Evolutionary conservation across 2,888 invertebrate species (phyloP), one percentile per base, ranked within the genome.

Genomic region (Drosophila rellima): DNA sequence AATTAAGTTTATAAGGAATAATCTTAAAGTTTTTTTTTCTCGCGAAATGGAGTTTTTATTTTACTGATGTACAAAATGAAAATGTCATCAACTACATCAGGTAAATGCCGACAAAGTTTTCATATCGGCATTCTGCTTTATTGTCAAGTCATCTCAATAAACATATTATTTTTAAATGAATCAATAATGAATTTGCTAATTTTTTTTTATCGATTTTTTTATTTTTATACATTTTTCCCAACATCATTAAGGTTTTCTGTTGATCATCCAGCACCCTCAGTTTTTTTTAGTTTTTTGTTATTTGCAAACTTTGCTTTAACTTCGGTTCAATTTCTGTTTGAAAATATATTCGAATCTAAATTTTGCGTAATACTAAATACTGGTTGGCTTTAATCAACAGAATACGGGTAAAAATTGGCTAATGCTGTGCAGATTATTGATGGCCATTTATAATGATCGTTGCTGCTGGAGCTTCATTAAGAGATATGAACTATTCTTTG

Each of bases 391-490:
- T n/a, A n/a, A n/a, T n/a, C 7, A 7, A 26, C 31, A 44, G 31
- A 26, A 11, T 7, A 54, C 45, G 52, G 45, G 45, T 26, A 52
- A 52, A 45, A 2, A 37, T n/a, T 61, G 51, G 61, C 31, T 51
- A 6, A n/a, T 51, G 8, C 1, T 42, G 1, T 54, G 50, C n/a
- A 39, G 20, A 29, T n/a, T 54, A 5, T 13, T 63, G 10, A 13
- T 6, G 20, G 39, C 50, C 11, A 31, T 77, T 3, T 77, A 74
- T 15, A 35, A 74, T 18, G 44, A 77, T 51, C 60, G n/a, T 7
- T 74, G 74, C 47, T 74, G 62, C 23, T 77, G 78, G 78, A 44
- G 37, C 39, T 39, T 74, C 2, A 47, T 78, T 33, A 78, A 77
- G 29, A 67, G 64, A 33, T 74, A 78, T n/a, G 42, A 44, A 10